Percentiles rank a stretch among this genome's conserved stretches.
phyloP scores from a whole-genome alignment of 2,797 vertebrate species.

The Meda fulgida region DNA sequence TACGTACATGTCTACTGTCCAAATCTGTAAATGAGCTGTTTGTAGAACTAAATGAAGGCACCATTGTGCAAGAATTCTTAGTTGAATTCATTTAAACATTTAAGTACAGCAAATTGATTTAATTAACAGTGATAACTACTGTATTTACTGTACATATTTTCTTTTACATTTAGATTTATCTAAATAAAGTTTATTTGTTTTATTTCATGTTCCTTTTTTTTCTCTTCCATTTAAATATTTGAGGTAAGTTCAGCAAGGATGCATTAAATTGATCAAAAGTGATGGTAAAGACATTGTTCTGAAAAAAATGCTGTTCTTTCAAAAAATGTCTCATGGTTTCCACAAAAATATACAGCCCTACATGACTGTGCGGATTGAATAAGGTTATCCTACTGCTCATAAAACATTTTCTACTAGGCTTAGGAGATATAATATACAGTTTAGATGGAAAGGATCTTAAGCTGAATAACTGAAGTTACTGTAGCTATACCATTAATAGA shows the following conservation, averaged over 20 bases:
- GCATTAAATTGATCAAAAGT: too few species aligned
- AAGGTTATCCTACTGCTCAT: too few species aligned
- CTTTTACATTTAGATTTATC: not conserved
- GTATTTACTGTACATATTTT: not conserved
- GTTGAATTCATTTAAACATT: not conserved
- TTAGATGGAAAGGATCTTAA: too few species aligned
- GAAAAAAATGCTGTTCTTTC: too few species aligned
- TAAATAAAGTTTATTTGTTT: too few species aligned
- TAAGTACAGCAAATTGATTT: not conserved
- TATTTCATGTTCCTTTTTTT: not conserved
- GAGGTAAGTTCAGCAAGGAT: not conserved
- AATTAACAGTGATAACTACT: not conserved
- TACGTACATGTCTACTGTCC: not conserved
- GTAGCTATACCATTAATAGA: too few species aligned
- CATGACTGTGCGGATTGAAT: not conserved
- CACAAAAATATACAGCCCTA: not conserved
- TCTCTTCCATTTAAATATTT: not conserved
- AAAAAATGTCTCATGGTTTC: too few species aligned
- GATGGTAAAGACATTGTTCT: too few species aligned
- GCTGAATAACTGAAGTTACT: too few species aligned
- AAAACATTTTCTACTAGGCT: too few species aligned
- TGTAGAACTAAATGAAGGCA: not conserved
- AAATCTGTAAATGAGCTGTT: not conserved
- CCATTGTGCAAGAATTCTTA: not conserved
- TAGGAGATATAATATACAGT: too few species aligned